phyloP scores from a whole-genome alignment of 2,888 invertebrate genomes.

The Nomada lathburiana region DNA sequence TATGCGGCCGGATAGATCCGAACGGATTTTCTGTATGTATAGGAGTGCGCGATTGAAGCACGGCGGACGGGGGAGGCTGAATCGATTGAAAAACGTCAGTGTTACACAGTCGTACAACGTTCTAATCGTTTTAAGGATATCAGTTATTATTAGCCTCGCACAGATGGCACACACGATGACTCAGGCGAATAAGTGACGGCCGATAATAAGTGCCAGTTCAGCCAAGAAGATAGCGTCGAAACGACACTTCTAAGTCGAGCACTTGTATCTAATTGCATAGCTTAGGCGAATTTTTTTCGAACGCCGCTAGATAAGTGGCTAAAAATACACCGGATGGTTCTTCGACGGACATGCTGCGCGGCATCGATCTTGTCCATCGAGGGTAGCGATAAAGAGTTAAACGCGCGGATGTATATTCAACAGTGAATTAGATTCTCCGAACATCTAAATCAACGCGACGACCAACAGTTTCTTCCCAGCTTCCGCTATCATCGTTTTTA shows the following conservation, averaged over 20 bases:
- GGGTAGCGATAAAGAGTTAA: background rate
- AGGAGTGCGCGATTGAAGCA: background rate
- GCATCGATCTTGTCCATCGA: background rate
- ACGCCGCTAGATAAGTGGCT: background rate
- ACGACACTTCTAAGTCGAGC: constrained; percentile 41
- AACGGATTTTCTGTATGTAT: background rate
- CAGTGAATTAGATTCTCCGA: no score
- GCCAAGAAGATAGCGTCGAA: constrained; percentile 56
- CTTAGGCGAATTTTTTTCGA: constrained; percentile 12
- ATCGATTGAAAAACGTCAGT: constrained; percentile 6
- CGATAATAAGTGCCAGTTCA: constrained; percentile 61
- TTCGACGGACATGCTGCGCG: background rate
- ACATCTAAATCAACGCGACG: no score
- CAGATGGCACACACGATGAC: constrained; percentile 65
- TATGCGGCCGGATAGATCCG: background rate
- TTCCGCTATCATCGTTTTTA: background rate
- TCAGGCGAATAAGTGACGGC: constrained; percentile 61
- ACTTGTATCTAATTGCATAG: constrained; percentile 28
- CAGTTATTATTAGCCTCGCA: constrained; percentile 64
- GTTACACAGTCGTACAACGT: constrained; percentile 17
- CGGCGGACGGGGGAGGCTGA: background rate
- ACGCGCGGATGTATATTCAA: no score
- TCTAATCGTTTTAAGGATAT: constrained; percentile 59
- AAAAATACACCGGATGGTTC: background rate
- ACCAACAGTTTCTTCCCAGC: no score